phyloP scores from a whole-genome alignment of 2,888 invertebrate genomes.

The Hipparchia semele region DNA sequence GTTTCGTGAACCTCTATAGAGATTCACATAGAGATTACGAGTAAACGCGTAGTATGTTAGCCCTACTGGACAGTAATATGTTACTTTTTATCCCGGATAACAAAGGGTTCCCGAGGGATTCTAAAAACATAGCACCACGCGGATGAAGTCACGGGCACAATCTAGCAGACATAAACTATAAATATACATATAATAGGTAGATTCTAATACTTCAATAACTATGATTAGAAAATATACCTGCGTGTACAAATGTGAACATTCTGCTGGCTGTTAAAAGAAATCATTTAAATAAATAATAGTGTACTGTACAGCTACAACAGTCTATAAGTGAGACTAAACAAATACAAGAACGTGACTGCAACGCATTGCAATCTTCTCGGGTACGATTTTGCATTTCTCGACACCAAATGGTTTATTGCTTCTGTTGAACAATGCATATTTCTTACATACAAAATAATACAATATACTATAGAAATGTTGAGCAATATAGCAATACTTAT shows the following conservation, averaged over 20 bases:
- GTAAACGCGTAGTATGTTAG: too few species aligned
- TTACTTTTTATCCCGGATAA: too few species aligned
- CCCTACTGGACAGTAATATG: too few species aligned
- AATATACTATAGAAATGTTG: not conserved
- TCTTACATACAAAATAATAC: not conserved
- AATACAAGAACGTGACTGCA: slow-evolving; percentile 24
- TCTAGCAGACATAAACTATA: too few species aligned
- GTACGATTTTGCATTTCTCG: slow-evolving; percentile 17
- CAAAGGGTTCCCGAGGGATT: too few species aligned
- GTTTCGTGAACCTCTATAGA: too few species aligned
- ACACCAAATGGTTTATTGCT: slow-evolving; percentile 17
- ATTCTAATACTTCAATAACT: not conserved
- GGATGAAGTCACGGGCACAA: too few species aligned
- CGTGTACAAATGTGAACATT: not conserved
- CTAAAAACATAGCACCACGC: too few species aligned
- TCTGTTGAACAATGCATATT: not conserved
- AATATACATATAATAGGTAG: too few species aligned
- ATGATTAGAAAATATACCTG: not conserved
- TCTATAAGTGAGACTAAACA: slow-evolving; percentile 22
- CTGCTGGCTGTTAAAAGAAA: slow-evolving; percentile 6
- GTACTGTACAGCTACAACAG: not conserved
- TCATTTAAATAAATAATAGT: slow-evolving; percentile 22
- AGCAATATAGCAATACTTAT: too few species aligned
- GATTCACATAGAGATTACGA: too few species aligned
- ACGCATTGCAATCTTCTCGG: slow-evolving; percentile 9